phyloP scores from a whole-genome alignment of 2,888 invertebrate species.

The Drosophila picticornis region DNA sequence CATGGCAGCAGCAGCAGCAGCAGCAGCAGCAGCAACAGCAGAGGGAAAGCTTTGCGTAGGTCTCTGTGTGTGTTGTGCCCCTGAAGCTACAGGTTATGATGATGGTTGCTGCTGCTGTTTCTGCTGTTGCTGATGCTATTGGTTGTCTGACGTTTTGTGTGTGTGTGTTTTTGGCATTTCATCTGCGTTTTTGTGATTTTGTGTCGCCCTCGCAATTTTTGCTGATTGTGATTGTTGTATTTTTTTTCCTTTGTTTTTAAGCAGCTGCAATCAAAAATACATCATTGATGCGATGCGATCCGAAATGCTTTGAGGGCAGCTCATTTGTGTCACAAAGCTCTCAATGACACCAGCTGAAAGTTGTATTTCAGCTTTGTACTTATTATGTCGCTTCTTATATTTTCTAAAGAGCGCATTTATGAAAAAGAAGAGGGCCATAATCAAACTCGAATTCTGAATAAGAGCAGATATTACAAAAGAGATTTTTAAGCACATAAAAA shows the following conservation, averaged over 20 bases:
- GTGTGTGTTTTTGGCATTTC: constrained; percentile 56
- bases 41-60: background rate
- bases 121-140: constrained; percentile 10
- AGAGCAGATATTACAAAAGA: background rate
- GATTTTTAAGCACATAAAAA: background rate
- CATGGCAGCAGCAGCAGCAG: constrained; percentile 18
- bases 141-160: constrained; percentile 10
- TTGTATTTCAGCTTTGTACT: background rate
- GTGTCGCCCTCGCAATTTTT: constrained; percentile 70
- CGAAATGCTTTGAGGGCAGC: constrained; percentile 40
- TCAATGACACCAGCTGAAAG: constrained; percentile 28
- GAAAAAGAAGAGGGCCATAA: background rate
- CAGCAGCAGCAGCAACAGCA: background rate
- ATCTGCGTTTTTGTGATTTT: constrained; percentile 56
- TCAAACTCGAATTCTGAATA: background rate
- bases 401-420: background rate
- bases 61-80: constrained; percentile 35
- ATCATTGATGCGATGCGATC: constrained; percentile 58
- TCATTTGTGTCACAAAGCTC: constrained; percentile 30
- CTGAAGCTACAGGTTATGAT: constrained; percentile 78
- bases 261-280: constrained; percentile 76
- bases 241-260: constrained; percentile 32
- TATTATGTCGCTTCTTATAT: background rate
- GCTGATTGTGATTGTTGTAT: constrained; percentile 64
- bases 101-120: constrained; percentile 43